Evolutionary conservation across 2,888 invertebrate species (phyloP).

Genomic region (Idaea aversata): DNA sequence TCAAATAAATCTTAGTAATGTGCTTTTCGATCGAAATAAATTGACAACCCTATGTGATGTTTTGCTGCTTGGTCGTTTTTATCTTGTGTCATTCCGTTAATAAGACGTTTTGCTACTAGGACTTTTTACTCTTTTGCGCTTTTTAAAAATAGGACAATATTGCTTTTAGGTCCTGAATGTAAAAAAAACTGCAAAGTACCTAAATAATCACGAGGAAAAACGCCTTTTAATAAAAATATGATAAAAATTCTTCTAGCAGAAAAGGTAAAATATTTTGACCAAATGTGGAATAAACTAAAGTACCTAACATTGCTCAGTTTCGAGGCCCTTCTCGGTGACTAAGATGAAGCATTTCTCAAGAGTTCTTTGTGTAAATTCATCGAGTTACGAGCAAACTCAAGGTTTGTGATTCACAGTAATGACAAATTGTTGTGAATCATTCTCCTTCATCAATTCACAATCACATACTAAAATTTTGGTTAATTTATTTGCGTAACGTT

Average conservation of each 20-base stretch:
- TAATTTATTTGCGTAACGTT: neutral
- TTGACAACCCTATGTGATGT: neutral
- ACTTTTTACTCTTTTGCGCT: too few relatives aligned
- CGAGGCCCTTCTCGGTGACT: conserved; percentile 12
- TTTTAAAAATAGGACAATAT: too few relatives aligned
- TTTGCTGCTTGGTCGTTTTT: too few relatives aligned
- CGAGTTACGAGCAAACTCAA: conserved; percentile 17
- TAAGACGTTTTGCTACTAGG: too few relatives aligned
- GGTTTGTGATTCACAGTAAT: conserved; percentile 28
- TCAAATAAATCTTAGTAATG: neutral
- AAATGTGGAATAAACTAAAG: neutral
- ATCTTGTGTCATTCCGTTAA: too few relatives aligned
- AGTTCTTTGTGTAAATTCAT: conserved; percentile 27
- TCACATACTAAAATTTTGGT: neutral
- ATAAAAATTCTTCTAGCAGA: too few relatives aligned
- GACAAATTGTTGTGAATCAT: conserved; percentile 28
- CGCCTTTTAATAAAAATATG: too few relatives aligned
- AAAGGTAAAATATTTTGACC: neutral
- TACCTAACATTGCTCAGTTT: too few relatives aligned
- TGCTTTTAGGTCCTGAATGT: too few relatives aligned
- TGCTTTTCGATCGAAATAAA: neutral
- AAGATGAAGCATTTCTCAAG: conserved; percentile 21
- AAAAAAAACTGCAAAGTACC: too few relatives aligned
- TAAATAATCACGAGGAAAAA: too few relatives aligned
- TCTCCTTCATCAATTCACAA: conserved; percentile 12